phyloP scores from a whole-genome alignment of 2,113 vertebrate genomes.

The Prietella phreatophila region DNA sequence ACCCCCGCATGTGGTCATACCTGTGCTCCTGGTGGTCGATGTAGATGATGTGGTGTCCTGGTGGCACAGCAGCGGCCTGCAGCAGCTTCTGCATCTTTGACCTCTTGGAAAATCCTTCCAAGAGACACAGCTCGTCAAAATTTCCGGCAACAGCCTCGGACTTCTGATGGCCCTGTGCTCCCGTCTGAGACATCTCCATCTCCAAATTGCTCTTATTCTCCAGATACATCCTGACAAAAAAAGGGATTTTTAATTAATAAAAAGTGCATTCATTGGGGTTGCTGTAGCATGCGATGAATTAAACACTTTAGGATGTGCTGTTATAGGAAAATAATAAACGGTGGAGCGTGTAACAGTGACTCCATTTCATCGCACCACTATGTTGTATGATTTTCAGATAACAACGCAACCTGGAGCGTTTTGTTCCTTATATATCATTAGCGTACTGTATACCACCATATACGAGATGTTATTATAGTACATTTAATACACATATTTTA shows the following conservation, averaged over 20 bases:
- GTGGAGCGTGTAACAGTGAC: too few species aligned
- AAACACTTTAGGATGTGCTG: background rate
- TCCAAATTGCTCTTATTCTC: constrained; percentile 80
- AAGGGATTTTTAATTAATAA: background rate
- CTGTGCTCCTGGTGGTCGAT: constrained; percentile 66
- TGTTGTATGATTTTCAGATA: background rate
- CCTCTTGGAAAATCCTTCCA: constrained; percentile 77
- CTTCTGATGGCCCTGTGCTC: constrained; percentile 61
- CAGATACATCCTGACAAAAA: constrained; percentile 75
- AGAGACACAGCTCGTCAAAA: constrained; percentile 75
- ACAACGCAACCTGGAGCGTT: background rate
- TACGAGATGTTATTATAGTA: background rate
- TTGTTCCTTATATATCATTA: background rate
- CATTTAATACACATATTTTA: background rate
- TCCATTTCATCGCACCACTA: background rate
- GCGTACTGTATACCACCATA: background rate
- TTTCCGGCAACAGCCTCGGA: constrained; percentile 65
- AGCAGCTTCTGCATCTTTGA: constrained; percentile 71
- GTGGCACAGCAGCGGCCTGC: constrained; percentile 63
- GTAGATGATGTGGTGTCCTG: constrained; percentile 69
- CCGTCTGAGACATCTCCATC: constrained; percentile 76
- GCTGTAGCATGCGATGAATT: background rate
- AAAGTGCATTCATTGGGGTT: background rate
- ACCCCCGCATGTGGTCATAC: constrained; percentile 50
- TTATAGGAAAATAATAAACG: background rate